These are phyloP conservation scores for Euthynnus affinis DNA, from an alignment of 2,797 vertebrate genomes.

Conservation along the genomic window DNA sequence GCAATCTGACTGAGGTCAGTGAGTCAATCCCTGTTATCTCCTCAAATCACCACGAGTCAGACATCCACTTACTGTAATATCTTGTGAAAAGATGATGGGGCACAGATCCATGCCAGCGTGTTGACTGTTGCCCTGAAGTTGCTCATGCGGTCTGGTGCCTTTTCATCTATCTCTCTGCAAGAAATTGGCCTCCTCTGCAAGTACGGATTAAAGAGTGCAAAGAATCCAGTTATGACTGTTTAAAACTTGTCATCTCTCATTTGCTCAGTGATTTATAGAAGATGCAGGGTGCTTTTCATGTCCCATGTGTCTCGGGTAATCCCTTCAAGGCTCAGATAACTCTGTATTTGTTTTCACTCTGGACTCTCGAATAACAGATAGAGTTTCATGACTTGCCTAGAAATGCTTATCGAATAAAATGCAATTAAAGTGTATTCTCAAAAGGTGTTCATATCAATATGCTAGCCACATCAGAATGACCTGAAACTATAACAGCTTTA, in stretches of 20 bases:
- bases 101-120: constrained; percentile 64
- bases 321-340: constrained; percentile 74
- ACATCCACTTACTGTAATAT: constrained; percentile 78
- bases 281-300: constrained; percentile 74
- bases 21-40: constrained; percentile 77
- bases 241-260: constrained; percentile 81
- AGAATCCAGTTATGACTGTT: constrained; percentile 76
- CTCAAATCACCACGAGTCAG: constrained; percentile 74
- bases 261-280: constrained; percentile 79
- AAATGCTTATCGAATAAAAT: constrained; percentile 74
- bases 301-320: constrained; percentile 73
- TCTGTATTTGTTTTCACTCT: constrained; percentile 73
- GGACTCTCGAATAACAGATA: constrained; percentile 69
- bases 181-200: constrained; percentile 56
- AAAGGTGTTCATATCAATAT: constrained; percentile 66
- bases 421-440: constrained; percentile 72
- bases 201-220: constrained; percentile 71
- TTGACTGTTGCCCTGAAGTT: constrained; percentile 61
- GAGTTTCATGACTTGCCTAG: constrained; percentile 73
- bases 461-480: constrained; percentile 64
- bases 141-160: constrained; percentile 68
- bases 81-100: constrained; percentile 74
- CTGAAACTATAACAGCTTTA: constrained; percentile 55
- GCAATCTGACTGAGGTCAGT: constrained; percentile 67
- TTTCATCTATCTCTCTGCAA: constrained; percentile 70